Evolutionary conservation across 2,797 vertebrate genomes (phyloP).

Genomic region (Taeniopygia guttata): DNA sequence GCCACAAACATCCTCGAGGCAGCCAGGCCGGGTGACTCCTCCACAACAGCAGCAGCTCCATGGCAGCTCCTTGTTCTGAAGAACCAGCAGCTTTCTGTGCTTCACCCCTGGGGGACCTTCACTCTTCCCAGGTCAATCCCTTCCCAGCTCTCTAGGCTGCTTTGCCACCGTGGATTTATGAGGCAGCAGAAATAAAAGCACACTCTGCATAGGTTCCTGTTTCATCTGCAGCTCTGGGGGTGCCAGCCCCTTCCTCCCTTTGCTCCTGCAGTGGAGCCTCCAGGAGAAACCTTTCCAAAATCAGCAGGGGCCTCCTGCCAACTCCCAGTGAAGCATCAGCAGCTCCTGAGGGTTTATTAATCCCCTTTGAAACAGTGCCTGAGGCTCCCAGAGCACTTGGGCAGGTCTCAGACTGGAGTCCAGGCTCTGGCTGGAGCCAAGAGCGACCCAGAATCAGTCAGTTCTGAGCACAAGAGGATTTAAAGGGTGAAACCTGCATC

Average conservation of each 20-base stretch:
- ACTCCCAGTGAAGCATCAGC: neutral
- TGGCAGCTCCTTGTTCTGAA: neutral
- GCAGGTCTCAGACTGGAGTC: neutral
- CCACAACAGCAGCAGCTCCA: fast-evolving
- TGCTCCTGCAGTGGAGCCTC: neutral
- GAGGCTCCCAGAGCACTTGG: neutral
- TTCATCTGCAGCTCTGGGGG: neutral
- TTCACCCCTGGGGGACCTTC: neutral
- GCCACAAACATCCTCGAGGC: fast-evolving
- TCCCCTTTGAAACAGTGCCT: neutral
- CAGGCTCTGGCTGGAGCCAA: neutral
- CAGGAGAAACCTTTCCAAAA: neutral
- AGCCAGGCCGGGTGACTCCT: neutral
- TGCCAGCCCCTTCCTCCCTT: neutral
- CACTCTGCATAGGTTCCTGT: neutral
- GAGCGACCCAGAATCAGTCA: neutral
- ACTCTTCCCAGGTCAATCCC: neutral
- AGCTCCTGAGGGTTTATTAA: neutral
- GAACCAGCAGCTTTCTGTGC: neutral
- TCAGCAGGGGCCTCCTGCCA: neutral
- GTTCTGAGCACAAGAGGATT: neutral
- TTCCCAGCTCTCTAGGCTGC: neutral
- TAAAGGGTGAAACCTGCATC: neutral
- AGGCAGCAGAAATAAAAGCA: neutral
- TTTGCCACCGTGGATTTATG: neutral